Evolutionary conservation across 2,888 invertebrate genomes (phyloP), one percentile per base, ranked within the genome.

Genomic region (Tenthredo amoena): DNA sequence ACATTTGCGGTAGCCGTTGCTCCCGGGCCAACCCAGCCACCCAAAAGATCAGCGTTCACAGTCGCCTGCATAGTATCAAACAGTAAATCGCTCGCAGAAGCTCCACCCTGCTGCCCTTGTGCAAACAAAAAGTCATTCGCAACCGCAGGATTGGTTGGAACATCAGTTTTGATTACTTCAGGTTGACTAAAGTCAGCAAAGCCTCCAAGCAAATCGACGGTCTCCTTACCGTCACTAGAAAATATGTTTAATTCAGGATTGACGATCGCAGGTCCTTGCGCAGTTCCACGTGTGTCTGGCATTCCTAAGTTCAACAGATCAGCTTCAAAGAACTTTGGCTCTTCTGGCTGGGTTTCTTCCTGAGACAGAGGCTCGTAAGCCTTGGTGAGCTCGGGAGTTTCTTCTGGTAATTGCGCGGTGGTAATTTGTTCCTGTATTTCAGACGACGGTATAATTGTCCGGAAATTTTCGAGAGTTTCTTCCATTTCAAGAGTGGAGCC

Each of bases 381-480:
- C 34, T 83, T 62, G 12, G 9, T 50, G n/a, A 95, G 95, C 89
- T 95, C 95, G 50, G 95, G 94, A 47, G 91, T 89, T 85, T 92
- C 89, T 89, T 91, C 91, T 15, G 90, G 91, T 71, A 91, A 87
- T n/a, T 76, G 77, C 21, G 92, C 89, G 88, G 90, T 88, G 62
- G 89, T 86, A 74, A 72, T 43, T 89, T 87, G 71, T 88, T 83
- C 68, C 21, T 71, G 43, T 47, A 47, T 34, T 97, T 90, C 88
- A 71, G 86, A 87, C 6, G 85, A 26, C 6, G 86, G 87, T 84
- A 87, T 76, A 43, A 87, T 88, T 3, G 87, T 88, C 76, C 92
- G 88, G 92, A 98, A 98, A 91, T 97, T 97, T 90, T 98, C 98
- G 40, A 97, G 94, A 90, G 97, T 96, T 93, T 98, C 98, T 87